Evolutionary conservation across 2,797 vertebrate genomes (phyloP), one percentile per base, ranked within the genome.

Genomic region (Threskiornis aethiopicus): DNA sequence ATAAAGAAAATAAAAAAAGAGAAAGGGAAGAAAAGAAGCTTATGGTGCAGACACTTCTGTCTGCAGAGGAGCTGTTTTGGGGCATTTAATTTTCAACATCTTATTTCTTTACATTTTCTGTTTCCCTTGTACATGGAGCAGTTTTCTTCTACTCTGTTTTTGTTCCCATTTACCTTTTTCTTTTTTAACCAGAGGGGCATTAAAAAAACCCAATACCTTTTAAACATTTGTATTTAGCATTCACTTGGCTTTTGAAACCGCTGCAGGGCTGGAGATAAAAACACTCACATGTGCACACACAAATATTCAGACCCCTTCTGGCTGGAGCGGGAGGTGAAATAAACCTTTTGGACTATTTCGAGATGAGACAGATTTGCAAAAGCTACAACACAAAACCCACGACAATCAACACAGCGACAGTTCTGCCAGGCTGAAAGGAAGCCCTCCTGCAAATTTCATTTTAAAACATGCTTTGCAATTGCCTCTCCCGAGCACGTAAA

Each of bases 261-360:
- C 97, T 84, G 82, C 90, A 86, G 92, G 90, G 87, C 65, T 69
- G 81, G 90, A 96, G 96, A 97, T 96, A 94, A 97, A 97, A 93
- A 83, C 61, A 77, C 31, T 66, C 35, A 47, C 62, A 3, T 18
- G 33, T 28, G 6, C 58, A 14, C 79, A 46, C 61, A 70, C 81
- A 51, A 83, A 89, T 33, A 54, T 22, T 54, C 90, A 87, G 78
- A 94, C 46, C 92, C 82, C 93, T 95, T 71, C 94, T 86, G 96
- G 93, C 94, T 88, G 79, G 65, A 95, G 79, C 41, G 0, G 84
- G 90, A 92, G 90, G 69, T 25, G 18, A 92, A 96, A 96, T 35
- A 87, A 97, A 92, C 84, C 94, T 77, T 95, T 88, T 55, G 55
- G 94, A 79, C 90, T 91, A 47, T 87, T 93, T 78, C 1, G 3